phyloP scores from a whole-genome alignment of 2,888 invertebrate species.

The Coenonympha arcania region DNA sequence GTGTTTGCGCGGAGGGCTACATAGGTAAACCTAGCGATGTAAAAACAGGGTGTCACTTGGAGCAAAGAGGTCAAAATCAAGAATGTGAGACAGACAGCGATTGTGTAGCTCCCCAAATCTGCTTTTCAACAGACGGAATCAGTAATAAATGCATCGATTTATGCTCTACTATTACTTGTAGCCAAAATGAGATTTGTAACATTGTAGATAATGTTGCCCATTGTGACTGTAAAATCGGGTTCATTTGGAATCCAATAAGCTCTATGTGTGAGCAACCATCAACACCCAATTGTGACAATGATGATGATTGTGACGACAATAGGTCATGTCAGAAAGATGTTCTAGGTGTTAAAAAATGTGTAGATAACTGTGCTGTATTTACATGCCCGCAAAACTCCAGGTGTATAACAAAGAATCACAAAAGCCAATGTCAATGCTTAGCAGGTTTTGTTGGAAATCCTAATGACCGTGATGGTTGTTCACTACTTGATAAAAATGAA shows the following conservation, averaged over 20 bases:
- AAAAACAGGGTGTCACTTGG: conserved; percentile 83
- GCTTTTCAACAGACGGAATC: conserved; percentile 77
- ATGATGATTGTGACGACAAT: conserved; percentile 80
- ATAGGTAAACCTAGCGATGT: conserved; percentile 87
- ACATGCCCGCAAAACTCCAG: conserved; percentile 89
- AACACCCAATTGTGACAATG: conserved; percentile 83
- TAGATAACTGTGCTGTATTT: conserved; percentile 83
- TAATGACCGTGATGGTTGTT: conserved; percentile 90
- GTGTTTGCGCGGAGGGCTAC: conserved; percentile 88
- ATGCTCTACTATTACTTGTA: conserved; percentile 86
- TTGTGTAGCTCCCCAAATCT: conserved; percentile 81
- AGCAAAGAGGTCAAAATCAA: conserved; percentile 73
- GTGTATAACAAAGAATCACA: conserved; percentile 82
- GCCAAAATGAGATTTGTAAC: conserved; percentile 85
- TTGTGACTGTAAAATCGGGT: conserved; percentile 85
- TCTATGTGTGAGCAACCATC: conserved; percentile 90
- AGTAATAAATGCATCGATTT: conserved; percentile 82
- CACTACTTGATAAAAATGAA: conserved; percentile 79
- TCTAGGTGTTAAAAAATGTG: conserved; percentile 87
- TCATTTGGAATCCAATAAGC: conserved; percentile 86
- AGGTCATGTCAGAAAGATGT: conserved; percentile 88
- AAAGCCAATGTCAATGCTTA: conserved; percentile 87
- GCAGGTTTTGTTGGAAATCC: conserved; percentile 91
- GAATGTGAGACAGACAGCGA: conserved; percentile 81
- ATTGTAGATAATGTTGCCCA: conserved; percentile 80